Evolutionary conservation across 2,113 vertebrate species (phyloP), one percentile per base, ranked within the genome.

Genomic region (Labrus mixtus): DNA sequence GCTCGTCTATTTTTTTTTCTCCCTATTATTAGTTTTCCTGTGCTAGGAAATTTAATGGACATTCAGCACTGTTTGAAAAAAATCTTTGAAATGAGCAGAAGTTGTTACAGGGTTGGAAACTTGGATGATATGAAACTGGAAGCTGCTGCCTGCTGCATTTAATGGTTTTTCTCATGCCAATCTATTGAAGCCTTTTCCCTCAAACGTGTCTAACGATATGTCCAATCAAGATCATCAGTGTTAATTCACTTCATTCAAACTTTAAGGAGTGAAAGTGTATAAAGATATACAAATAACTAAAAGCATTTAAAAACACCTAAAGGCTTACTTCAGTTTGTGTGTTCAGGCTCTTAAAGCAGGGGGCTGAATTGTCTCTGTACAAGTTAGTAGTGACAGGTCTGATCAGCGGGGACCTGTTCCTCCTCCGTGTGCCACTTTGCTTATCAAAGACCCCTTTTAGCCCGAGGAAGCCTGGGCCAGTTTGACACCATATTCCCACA

Each of bases 361-460:
- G 39, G 74, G n/a, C 41, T 89, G 80, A 87, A 4, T 62, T 55
- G 36, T 57, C 57, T 22, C 45, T 51, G 62, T 70, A 89, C 86
- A 86, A 90, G 89, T 86, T 82, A 74, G 83, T 37, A 73, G 78
- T 90, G 90, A 91, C 91, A 91, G 56, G 12, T 90, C 89, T 79
- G n/a, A 84, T 89, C 70, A 85, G 86, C 64, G 36, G 77, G 87
- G 76, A 88, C 88, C 84, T 89, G 89, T 88, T 89, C 70, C 69
- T 88, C 48, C 69, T 88, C 45, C 48, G 22, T 84, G 81, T 83
- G 46, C 88, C 75, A 45, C 85, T 91, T 91, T 91, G 78, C 73
- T 64, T 83, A 92, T 93, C 90, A 92, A 93, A 93, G 89, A n/a
- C 62, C 57, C 22, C 76, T 79, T 85, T 90, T 87, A 89, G 91